Evolutionary conservation across 2,888 invertebrate species (phyloP).

Genomic region (Eumerus sabulonum): DNA sequence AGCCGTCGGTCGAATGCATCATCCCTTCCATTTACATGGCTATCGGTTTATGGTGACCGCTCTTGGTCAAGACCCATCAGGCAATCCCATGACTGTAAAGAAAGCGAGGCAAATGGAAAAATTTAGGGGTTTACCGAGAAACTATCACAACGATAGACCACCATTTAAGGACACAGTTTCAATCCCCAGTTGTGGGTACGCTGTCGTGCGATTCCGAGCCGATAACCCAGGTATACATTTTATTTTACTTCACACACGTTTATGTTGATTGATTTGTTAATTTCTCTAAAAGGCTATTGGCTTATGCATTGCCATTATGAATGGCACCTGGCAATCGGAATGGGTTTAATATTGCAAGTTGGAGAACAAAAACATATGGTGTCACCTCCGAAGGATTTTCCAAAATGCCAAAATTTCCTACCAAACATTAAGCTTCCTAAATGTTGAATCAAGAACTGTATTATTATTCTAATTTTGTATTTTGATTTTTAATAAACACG

Average conservation of each 20-base stretch:
- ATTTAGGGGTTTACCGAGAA: conserved; percentile 59
- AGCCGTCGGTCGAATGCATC: conserved; percentile 74
- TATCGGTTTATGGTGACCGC: conserved; percentile 76
- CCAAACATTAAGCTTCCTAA: conserved; percentile 57
- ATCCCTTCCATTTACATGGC: conserved; percentile 77
- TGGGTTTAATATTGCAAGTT: conserved; percentile 73
- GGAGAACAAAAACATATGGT: conserved; percentile 83
- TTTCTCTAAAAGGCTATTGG: conserved; percentile 71
- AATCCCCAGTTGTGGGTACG: conserved; percentile 75
- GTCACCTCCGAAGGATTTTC: conserved; percentile 85
- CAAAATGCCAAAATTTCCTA: conserved; percentile 87
- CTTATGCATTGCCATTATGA: conserved; percentile 75
- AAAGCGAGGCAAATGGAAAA: conserved; percentile 71
- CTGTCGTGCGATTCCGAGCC: conserved; percentile 73
- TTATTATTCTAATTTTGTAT: background rate
- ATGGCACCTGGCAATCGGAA: conserved; percentile 73
- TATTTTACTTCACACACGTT: conserved; percentile 1
- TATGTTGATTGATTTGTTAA: conserved; percentile 25
- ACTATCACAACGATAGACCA: conserved; percentile 69
- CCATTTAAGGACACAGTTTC: conserved; percentile 76
- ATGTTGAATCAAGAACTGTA: background rate
- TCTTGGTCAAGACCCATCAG: conserved; percentile 70
- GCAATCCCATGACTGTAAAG: conserved; percentile 69
- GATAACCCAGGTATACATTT: conserved; percentile 71
- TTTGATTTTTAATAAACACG: too few species aligned